These are phyloP conservation scores for Bombus confusus DNA, from an alignment of 1,140 invertebrate species.

Conservation along the genomic window DNA sequence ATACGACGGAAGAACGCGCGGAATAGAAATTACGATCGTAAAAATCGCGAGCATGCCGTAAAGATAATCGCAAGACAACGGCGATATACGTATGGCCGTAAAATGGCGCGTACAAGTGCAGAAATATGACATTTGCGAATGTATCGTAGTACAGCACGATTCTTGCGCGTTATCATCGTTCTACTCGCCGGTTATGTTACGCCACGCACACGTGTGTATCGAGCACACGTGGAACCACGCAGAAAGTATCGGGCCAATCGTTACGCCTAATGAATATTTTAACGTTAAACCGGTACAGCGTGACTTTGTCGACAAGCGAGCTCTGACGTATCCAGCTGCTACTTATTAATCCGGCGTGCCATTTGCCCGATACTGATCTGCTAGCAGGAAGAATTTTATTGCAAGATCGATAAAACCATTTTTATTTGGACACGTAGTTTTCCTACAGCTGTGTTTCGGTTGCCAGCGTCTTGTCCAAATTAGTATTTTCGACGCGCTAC, in stretches of 20 bases:
- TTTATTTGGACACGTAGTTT: background rate
- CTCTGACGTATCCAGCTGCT: background rate
- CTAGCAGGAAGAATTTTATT: too few relatives aligned
- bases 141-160: background rate
- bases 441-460: background rate
- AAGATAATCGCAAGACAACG: background rate
- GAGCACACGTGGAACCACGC: background rate
- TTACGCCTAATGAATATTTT: conserved; percentile 41
- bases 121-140: background rate
- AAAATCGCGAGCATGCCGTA: background rate
- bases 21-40: background rate
- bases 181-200: background rate
- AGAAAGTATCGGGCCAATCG: conserved; percentile 20
- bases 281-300: conserved; percentile 41
- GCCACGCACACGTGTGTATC: background rate
- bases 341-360: conserved; percentile 3
- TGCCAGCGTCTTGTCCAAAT: background rate
- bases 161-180: background rate
- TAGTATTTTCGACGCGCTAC: background rate
- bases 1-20: background rate
- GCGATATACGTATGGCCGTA: background rate
- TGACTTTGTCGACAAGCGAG: background rate
- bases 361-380: background rate
- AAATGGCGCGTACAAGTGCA: background rate
- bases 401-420: background rate